Conservation (phyloP, 2,113 vertebrate species). For the Ptilorrhoa leucosticta region DNA sequence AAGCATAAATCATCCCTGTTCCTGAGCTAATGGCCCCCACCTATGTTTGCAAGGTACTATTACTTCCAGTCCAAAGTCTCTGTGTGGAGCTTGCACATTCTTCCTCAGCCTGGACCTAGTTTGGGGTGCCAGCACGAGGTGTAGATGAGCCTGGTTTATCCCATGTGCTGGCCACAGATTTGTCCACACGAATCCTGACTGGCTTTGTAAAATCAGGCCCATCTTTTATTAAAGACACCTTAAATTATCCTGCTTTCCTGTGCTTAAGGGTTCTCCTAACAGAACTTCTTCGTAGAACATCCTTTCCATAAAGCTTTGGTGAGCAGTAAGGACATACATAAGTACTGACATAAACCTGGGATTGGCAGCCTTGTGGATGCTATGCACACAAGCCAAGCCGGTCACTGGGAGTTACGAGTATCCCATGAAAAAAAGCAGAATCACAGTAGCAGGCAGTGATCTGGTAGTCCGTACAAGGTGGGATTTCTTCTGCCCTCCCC, state of each 20-base stretch:
- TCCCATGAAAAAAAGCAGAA: neutral
- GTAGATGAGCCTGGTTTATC: neutral
- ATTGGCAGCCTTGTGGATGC: neutral
- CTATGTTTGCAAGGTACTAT: neutral
- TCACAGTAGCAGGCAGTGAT: neutral
- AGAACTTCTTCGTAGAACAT: neutral
- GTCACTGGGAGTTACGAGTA: neutral
- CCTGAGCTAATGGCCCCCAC: neutral
- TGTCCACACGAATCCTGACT: neutral
- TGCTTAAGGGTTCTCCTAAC: neutral
- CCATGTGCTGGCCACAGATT: neutral
- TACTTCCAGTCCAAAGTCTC: neutral
- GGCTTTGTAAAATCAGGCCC: neutral
- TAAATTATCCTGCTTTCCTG: neutral
- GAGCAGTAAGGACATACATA: neutral
- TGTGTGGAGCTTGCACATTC: neutral
- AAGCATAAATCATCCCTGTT: neutral
- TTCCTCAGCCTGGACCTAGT: neutral
- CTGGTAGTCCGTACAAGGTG: neutral
- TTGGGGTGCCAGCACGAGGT: rapidly evolving
- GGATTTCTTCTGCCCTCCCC: neutral
- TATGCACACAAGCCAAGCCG: neutral
- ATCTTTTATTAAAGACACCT: neutral
- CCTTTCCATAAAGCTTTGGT: neutral
- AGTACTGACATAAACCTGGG: neutral